Evolutionary conservation across 2,797 vertebrate genomes (phyloP).

Genomic region (Protonibea diacanthus): DNA sequence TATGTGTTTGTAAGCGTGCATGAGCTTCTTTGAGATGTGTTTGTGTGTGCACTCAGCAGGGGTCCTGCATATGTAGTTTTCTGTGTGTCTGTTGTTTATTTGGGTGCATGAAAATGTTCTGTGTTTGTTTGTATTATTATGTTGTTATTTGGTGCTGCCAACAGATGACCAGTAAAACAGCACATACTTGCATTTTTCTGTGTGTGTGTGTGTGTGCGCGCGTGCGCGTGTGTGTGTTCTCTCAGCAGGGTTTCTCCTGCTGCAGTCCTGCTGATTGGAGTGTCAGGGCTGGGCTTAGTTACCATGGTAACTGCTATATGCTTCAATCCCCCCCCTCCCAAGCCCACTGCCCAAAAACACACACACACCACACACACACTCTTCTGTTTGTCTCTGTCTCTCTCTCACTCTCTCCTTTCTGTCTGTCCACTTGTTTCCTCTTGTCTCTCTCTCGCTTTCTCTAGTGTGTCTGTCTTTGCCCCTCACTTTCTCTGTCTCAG

Average conservation of each 20-base stretch:
- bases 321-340: slow-evolving; percentile 49
- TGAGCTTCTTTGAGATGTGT: slow-evolving; percentile 44
- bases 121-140: slow-evolving; percentile 35
- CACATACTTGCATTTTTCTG: slow-evolving; percentile 35
- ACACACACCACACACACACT: neutral
- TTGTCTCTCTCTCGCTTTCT: slow-evolving; percentile 8
- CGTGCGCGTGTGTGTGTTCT: slow-evolving; percentile 57
- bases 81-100: slow-evolving; percentile 14
- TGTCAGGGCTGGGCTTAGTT: slow-evolving; percentile 83
- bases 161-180: slow-evolving; percentile 67
- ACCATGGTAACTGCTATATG: slow-evolving; percentile 80
- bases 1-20: slow-evolving; percentile 26
- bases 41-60: slow-evolving; percentile 57
- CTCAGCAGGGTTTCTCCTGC: slow-evolving; percentile 85
- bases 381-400: slow-evolving; percentile 21
- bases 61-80: slow-evolving; percentile 43
- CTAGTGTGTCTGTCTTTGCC: slow-evolving; percentile 9
- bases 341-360: neutral
- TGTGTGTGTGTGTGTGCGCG: slow-evolving; percentile 18
- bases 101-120: slow-evolving; percentile 7
- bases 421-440: slow-evolving; percentile 19
- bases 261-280: slow-evolving; percentile 85
- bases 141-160: slow-evolving; percentile 30
- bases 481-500: slow-evolving; percentile 1
- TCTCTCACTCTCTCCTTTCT: slow-evolving; percentile 28